A percentile compares a stretch with the other conserved stretches of the same genome.
Conservation (phyloP, 1,140 invertebrate species). For the Drosophila carrolli region DNA sequence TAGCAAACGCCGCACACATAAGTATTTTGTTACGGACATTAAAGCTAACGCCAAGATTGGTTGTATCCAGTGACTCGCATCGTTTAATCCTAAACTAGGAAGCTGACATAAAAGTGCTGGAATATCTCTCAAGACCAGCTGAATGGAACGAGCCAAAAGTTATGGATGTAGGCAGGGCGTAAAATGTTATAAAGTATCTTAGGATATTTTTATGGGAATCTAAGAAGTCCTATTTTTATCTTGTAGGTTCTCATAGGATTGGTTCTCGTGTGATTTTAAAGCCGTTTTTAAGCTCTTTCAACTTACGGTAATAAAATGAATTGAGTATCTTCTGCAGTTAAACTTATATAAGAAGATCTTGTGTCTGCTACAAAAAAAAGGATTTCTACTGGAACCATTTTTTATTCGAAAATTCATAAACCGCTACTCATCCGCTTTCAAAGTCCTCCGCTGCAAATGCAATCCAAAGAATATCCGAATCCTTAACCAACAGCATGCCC, state of each 20-base stretch:
- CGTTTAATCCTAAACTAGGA: constrained; percentile 36
- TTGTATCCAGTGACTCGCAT: constrained; percentile 32
- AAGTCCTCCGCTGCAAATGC: constrained; percentile 3
- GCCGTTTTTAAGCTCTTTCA: no score
- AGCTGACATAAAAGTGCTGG: constrained; percentile 17
- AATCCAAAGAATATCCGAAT: not conserved
- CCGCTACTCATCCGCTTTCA: not conserved
- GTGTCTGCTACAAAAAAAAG: not conserved
- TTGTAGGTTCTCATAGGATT: no score
- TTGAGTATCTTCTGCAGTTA: not conserved
- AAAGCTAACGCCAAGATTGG: constrained; percentile 31
- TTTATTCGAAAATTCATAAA: not conserved
- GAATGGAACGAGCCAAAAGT: not conserved
- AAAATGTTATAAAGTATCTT: constrained; percentile 8
- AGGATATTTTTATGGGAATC: not conserved
- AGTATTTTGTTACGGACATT: constrained; percentile 41
- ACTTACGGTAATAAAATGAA: not conserved
- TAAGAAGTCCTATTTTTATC: not conserved
- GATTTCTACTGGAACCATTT: not conserved
- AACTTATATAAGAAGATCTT: no score
- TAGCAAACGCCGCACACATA: constrained; percentile 51
- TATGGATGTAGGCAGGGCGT: not conserved
- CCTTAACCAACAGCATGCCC: not conserved
- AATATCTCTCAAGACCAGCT: constrained; percentile 3
- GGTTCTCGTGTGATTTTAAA: no score